Evolutionary conservation across 2,797 vertebrate species (phyloP).

Genomic region (Prunella strophiata): DNA sequence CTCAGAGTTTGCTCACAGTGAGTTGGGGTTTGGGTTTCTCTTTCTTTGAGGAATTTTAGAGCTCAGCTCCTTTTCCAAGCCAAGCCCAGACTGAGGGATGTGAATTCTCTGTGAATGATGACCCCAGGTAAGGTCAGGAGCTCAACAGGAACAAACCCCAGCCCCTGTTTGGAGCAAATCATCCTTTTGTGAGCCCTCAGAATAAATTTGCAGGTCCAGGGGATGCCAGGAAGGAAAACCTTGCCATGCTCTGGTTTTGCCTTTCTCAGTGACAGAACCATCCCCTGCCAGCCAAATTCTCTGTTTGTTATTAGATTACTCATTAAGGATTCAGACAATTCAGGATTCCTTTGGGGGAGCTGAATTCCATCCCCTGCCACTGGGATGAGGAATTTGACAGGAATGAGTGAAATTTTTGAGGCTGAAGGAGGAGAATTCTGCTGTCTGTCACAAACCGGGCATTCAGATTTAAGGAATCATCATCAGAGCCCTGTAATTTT

Average conservation of each 20-base stretch:
- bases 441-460: neutral
- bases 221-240: neutral
- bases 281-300: neutral
- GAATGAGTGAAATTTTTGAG: neutral
- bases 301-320: neutral
- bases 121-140: neutral
- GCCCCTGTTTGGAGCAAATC: neutral
- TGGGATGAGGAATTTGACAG: neutral
- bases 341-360: neutral
- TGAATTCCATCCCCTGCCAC: neutral
- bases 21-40: neutral
- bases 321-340: neutral
- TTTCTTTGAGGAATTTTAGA: neutral
- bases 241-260: neutral
- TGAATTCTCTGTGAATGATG: neutral
- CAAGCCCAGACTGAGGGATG: neutral
- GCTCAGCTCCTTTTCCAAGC: neutral
- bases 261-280: neutral
- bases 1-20: neutral
- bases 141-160: neutral
- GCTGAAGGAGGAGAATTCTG: neutral
- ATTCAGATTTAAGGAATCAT: neutral
- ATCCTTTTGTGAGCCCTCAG: neutral
- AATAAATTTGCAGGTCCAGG: neutral
- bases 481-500: neutral